A percentile compares a stretch with the other conserved stretches of the same genome.
Evolutionary conservation across 1,140 invertebrate genomes (phyloP).

Genomic region (Sogatella furcifera): DNA sequence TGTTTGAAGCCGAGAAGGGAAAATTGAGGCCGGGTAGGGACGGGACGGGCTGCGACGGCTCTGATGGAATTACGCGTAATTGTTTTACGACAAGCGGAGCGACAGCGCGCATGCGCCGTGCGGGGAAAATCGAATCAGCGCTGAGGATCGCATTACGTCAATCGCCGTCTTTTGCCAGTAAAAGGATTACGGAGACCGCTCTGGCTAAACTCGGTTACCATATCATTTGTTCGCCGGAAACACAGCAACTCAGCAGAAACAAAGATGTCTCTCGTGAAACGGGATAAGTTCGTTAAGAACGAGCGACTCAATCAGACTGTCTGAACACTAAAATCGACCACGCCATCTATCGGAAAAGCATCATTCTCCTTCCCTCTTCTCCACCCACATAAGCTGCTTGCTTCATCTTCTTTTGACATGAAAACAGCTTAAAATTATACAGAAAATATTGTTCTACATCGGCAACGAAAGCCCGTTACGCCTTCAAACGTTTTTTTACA

Average conservation of each 20-base stretch:
- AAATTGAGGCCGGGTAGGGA: not conserved
- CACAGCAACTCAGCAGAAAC: constrained; percentile 11
- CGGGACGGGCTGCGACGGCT: not conserved
- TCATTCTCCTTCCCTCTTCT: not conserved
- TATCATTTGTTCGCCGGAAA: constrained; percentile 17
- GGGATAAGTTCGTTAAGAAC: not conserved
- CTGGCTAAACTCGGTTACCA: constrained; percentile 18
- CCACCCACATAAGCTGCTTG: not conserved
- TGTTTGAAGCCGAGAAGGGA: too few species aligned
- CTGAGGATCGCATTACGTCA: constrained; percentile 9
- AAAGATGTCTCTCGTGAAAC: not conserved
- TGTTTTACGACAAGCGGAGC: not conserved
- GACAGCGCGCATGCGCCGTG: not conserved
- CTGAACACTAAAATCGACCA: not conserved
- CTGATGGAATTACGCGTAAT: constrained; percentile 10
- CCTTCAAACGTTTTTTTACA: too few species aligned
- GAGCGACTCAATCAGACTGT: not conserved
- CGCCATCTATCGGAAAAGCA: too few species aligned
- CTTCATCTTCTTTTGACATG: not conserved
- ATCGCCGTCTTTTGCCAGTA: constrained; percentile 6
- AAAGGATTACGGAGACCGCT: constrained; percentile 10
- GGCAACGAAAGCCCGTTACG: too few species aligned
- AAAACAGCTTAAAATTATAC: not conserved
- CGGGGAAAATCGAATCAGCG: not conserved
- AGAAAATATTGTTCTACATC: not conserved